Conservation (phyloP, 2,113 vertebrate genomes). For the Crotalus helleri region DNA sequence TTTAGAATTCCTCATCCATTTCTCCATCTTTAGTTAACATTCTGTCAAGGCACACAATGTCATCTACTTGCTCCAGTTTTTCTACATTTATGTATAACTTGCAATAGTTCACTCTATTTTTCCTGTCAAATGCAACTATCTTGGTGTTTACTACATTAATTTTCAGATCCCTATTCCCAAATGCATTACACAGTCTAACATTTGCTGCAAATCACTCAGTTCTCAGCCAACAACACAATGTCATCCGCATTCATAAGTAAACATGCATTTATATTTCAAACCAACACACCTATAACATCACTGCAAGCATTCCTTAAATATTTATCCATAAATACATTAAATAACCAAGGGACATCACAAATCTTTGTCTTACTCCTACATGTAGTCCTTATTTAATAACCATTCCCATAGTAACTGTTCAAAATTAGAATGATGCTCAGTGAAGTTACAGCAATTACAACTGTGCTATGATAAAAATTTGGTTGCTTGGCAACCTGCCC, state of each 20-base stretch:
- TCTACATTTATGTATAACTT: not conserved
- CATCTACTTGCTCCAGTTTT: not conserved
- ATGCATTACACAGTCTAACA: not conserved
- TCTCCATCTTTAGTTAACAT: not conserved
- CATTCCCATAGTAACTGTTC: not conserved
- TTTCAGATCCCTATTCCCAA: not conserved
- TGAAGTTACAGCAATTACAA: not conserved
- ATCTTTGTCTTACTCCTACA: not conserved
- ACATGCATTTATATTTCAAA: not conserved
- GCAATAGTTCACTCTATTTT: not conserved
- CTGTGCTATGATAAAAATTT: not conserved
- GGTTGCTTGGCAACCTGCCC: not conserved
- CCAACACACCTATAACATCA: not conserved
- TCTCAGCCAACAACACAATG: not conserved
- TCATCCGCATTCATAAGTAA: not conserved
- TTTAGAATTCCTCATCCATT: not conserved
- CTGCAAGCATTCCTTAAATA: not conserved
- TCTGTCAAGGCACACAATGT: not conserved
- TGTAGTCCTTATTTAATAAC: not conserved
- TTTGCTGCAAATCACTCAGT: not conserved
- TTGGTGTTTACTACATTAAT: not conserved
- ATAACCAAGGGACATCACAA: not conserved
- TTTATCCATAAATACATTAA: not conserved
- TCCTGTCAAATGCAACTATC: not conserved
- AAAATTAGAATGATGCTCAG: not conserved